A percentile compares a stretch with the other conserved stretches of the same genome.
phyloP scores from a whole-genome alignment of 2,113 vertebrate species.

The Lucifuga dentata region DNA sequence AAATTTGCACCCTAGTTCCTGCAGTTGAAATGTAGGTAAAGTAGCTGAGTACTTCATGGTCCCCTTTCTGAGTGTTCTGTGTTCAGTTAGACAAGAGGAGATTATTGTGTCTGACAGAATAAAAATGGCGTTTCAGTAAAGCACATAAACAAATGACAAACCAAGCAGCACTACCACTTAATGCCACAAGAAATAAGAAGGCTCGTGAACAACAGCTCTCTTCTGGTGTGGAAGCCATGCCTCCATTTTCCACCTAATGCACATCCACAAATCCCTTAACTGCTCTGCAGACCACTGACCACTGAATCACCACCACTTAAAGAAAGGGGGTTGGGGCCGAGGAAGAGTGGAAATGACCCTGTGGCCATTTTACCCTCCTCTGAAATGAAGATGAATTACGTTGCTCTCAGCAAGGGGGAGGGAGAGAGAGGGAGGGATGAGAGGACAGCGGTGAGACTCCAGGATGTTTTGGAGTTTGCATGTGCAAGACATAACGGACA shows the following conservation, averaged over 20 bases:
- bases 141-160: constrained; percentile 28
- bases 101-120: no score
- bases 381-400: constrained; percentile 64
- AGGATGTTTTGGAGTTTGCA: constrained; percentile 84
- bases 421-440: constrained; percentile 32
- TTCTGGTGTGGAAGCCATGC: neutral
- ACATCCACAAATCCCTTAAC: constrained; percentile 23
- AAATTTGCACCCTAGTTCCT: no score
- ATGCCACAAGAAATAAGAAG: constrained; percentile 2
- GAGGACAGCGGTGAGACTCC: constrained; percentile 70
- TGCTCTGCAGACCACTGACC: constrained; percentile 29
- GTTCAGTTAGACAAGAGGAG: neutral
- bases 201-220: constrained; percentile 12
- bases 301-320: constrained; percentile 50
- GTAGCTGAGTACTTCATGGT: no score
- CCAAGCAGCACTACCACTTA: constrained; percentile 14
- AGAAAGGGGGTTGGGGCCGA: constrained; percentile 39
- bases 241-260: constrained; percentile 14
- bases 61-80: neutral
- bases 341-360: constrained; percentile 58
- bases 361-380: constrained; percentile 46
- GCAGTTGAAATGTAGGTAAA: no score
- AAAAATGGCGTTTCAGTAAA: constrained; percentile 1
- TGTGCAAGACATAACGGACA: constrained; percentile 82
- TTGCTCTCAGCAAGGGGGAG: constrained; percentile 26